phyloP scores from a whole-genome alignment of 2,888 invertebrate species.

The Gari tellinella region DNA sequence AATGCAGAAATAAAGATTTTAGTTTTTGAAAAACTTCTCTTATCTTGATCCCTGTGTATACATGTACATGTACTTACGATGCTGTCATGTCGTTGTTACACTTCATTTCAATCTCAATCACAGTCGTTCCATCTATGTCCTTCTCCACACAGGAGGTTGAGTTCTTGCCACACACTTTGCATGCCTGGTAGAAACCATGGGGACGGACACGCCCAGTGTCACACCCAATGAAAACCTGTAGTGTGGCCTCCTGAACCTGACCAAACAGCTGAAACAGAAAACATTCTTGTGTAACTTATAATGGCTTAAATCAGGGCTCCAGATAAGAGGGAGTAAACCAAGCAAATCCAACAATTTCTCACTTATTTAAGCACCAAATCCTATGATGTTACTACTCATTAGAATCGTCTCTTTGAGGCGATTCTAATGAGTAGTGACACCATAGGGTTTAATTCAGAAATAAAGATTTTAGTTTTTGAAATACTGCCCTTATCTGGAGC shows the following conservation, averaged over 20 bases:
- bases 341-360: no score
- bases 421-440: no score
- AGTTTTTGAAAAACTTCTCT: no score
- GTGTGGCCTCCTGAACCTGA: conserved; percentile 92
- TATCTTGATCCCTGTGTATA: no score
- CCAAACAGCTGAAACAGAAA: conserved; percentile 89
- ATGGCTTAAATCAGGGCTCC: no score
- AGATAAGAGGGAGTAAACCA: no score
- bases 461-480: no score
- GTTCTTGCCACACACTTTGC: conserved; percentile 97
- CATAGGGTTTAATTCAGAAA: neutral
- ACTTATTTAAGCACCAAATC: no score
- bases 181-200: conserved; percentile 99
- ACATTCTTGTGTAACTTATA: neutral
- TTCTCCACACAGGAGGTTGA: conserved; percentile 96
- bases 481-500: no score
- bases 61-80: conserved; percentile 87
- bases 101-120: conserved; percentile 96
- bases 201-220: conserved; percentile 95
- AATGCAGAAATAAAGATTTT: no score
- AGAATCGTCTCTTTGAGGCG: no score
- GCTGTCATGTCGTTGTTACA: conserved; percentile 96
- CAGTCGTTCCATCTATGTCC: conserved; percentile 96
- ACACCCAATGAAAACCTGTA: conserved; percentile 97
- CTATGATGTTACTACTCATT: no score